phyloP scores from a whole-genome alignment of 2,888 invertebrate species.

The Tenthredo mesomela region DNA sequence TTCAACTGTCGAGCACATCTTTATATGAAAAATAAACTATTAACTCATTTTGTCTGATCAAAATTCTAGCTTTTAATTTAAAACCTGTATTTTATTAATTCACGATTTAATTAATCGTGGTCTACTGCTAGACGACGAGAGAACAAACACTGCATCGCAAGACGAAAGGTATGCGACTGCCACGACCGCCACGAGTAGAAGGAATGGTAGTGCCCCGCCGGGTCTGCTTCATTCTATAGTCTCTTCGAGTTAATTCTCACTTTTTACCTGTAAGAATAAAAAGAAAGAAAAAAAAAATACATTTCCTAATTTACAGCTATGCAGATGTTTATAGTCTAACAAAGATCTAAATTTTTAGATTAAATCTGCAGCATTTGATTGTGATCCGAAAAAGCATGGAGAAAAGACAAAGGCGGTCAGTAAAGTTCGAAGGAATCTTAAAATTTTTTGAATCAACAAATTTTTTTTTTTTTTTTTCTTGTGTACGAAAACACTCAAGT shows the following conservation, averaged over 20 bases:
- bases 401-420: not conserved
- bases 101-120: constrained; percentile 68
- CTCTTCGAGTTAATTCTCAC: constrained; percentile 59
- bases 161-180: constrained; percentile 73
- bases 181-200: constrained; percentile 69
- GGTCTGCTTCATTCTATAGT: constrained; percentile 56
- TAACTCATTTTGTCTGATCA: constrained; percentile 26
- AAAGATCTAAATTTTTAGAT: not conserved
- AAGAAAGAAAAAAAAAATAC: not conserved
- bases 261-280: constrained; percentile 39
- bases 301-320: not conserved
- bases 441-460: not conserved
- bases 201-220: constrained; percentile 64
- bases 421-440: not conserved
- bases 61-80: not conserved
- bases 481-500: not conserved
- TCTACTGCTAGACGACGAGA: constrained; percentile 72
- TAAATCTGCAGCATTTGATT: not conserved
- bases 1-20: constrained; percentile 26
- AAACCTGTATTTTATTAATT: constrained; percentile 11
- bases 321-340: not conserved
- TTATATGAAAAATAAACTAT: not conserved
- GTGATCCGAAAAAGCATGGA: not conserved
- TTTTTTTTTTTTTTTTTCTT: no score
- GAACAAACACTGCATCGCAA: constrained; percentile 74